These are phyloP conservation scores for Aspidiotus rigidus DNA, from an alignment of 2,888 invertebrate species.

Conservation along the genomic window DNA sequence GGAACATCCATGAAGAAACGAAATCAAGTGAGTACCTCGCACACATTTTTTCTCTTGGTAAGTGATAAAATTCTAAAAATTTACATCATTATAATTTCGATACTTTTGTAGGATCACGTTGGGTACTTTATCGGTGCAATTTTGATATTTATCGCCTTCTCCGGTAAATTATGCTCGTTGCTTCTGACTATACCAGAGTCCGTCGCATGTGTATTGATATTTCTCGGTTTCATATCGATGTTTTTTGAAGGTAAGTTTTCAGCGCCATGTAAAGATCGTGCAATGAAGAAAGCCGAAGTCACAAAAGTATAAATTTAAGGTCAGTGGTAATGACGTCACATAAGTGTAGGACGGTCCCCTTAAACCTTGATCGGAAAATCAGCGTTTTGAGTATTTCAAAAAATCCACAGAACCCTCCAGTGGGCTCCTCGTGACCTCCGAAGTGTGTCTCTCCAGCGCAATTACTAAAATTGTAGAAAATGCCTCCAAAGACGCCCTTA, in stretches of 20 bases:
- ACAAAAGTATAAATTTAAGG: no score
- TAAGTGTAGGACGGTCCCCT: no score
- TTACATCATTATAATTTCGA: background rate
- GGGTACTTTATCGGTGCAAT: constrained; percentile 7
- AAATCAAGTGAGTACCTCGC: background rate
- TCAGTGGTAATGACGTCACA: no score
- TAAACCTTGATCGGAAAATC: no score
- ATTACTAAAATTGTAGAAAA: no score
- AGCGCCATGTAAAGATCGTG: no score
- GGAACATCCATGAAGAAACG: background rate
- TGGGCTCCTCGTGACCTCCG: no score
- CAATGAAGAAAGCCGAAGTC: no score
- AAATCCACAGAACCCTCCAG: no score
- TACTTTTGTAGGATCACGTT: constrained; percentile 18
- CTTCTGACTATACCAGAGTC: constrained; percentile 33
- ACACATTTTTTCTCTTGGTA: background rate
- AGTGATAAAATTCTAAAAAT: background rate
- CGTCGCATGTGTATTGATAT: constrained; percentile 29
- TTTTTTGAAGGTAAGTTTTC: constrained; percentile 28
- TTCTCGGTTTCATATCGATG: constrained; percentile 20
- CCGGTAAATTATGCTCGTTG: constrained; percentile 33
- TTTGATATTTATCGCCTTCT: constrained; percentile 33
- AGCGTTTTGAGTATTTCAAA: no score
- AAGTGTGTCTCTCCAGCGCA: no score
- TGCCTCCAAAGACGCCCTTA: no score